Conservation (phyloP, 2,888 invertebrate genomes). For the Meliscaeva auricollis region DNA sequence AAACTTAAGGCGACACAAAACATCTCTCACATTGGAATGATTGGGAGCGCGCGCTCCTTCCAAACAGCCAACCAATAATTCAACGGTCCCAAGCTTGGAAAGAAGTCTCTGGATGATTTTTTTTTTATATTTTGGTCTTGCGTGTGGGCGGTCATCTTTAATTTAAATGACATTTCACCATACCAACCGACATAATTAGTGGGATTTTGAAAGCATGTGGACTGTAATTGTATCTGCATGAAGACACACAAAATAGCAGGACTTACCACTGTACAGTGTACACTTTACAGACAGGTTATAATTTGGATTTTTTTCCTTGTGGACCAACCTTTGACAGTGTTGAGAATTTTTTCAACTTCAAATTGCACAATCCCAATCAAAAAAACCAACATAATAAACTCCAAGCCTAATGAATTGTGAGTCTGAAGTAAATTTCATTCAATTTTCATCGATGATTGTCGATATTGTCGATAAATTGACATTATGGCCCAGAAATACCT, state of each 20-base stretch:
- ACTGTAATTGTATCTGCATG: slow-evolving; percentile 68
- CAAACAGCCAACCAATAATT: slow-evolving; percentile 7
- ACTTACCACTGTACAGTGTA: no score
- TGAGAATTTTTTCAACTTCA: slow-evolving; percentile 1
- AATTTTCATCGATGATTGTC: slow-evolving; percentile 59
- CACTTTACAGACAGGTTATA: no score
- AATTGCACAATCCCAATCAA: no score
- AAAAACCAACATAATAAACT: no score
- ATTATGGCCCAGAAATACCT: slow-evolving; percentile 40
- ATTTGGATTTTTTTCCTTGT: background rate
- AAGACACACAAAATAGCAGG: slow-evolving; percentile 14
- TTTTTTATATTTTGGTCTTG: no score
- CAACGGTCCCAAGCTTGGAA: slow-evolving; percentile 4
- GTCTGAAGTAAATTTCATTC: slow-evolving; percentile 21
- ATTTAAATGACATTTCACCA: slow-evolving; percentile 74
- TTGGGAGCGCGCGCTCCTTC: slow-evolving; percentile 24
- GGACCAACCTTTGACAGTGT: background rate
- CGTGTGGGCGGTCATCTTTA: slow-evolving; percentile 74
- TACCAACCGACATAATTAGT: slow-evolving; percentile 66
- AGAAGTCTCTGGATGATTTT: no score
- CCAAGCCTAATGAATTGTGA: slow-evolving; percentile 12
- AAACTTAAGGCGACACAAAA: slow-evolving; percentile 33
- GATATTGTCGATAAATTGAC: slow-evolving; percentile 54
- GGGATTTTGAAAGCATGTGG: slow-evolving; percentile 57
- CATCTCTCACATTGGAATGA: slow-evolving; percentile 54